These are phyloP conservation scores for Ascaphus truei DNA, from an alignment of 2,113 vertebrate genomes.

Conservation along the genomic window DNA sequence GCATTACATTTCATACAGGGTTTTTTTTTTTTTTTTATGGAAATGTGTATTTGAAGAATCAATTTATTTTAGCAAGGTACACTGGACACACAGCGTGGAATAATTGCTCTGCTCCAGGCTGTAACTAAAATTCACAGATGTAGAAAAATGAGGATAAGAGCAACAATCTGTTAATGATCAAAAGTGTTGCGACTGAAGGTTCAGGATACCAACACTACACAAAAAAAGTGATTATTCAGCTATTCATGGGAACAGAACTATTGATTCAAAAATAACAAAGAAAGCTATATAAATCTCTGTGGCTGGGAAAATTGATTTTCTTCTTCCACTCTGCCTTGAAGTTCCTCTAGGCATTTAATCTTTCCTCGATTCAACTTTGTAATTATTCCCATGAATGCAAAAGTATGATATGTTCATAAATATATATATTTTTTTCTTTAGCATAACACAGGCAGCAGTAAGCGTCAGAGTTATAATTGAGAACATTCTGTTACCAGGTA, in stretches of 20 bases:
- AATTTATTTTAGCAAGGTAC: constrained; percentile 34
- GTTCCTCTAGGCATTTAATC: constrained; percentile 29
- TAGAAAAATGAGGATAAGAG: constrained; percentile 45
- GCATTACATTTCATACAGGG: constrained; percentile 21
- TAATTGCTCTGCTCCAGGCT: constrained; percentile 39
- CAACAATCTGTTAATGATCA: constrained; percentile 47
- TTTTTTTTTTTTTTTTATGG: constrained; percentile 30
- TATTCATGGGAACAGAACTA: constrained; percentile 67
- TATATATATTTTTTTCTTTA: neutral
- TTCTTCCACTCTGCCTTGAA: constrained; percentile 40
- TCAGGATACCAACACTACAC: constrained; percentile 59
- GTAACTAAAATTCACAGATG: constrained; percentile 41
- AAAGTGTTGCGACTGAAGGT: constrained; percentile 40
- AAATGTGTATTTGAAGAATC: constrained; percentile 45
- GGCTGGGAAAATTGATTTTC: constrained; percentile 68
- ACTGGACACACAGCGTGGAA: constrained; percentile 41
- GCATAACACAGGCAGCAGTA: too few relatives aligned
- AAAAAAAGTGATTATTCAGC: constrained; percentile 77
- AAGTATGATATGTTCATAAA: constrained; percentile 13
- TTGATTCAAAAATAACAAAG: constrained; percentile 78
- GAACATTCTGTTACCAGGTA: too few relatives aligned
- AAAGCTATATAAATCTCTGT: constrained; percentile 44
- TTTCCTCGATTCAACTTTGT: constrained; percentile 23
- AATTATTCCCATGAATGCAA: constrained; percentile 21
- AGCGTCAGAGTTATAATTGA: too few relatives aligned